Base-by-base conservation (phyloP, 2,797 vertebrate species). In the Falco peregrinus region DNA sequence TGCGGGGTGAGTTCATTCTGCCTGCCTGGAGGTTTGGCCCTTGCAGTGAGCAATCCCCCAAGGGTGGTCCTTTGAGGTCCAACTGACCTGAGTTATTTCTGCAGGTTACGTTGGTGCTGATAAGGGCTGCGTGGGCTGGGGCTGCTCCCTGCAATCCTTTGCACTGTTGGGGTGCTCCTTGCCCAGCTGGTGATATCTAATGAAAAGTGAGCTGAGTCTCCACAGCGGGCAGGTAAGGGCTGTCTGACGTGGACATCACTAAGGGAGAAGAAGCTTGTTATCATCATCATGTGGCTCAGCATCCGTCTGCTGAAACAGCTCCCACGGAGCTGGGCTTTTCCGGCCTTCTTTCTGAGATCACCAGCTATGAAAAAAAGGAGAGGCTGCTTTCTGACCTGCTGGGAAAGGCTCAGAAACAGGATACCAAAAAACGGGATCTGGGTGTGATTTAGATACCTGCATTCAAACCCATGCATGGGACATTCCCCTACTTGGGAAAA, bases 61-160 rank as follows among this genome's bases (percentile, higher is more conserved):
- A 9, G 53, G 47, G 28, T 7, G 47, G 31, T 60, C 20, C 60
- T 61, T 13, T 31, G 54, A 56, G 54, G 35, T 37, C 60, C 50
- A 12, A 54, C n/a, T 14, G 48, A 51, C 41, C 16, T n/a, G 43
- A 45, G 5, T 39, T 45, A 51, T 28, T 45, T 43, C n/a, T 57
- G 10, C 22, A 22, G n/a, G 39, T 69, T 64, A 24, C 33, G 51
- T 21, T 41, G 45, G 37, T 16, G 43, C 50, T 29, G 31, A 9
- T 10, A 22, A 24, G 0, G 6, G 37, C 25, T 1, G 0, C 7
- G 0, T 2, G 13, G 74, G 37, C 65, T 60, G 45, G 8, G 5
- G 33, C 19, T 65, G 69, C 43, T 20, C n/a, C 41, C 33, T 20
- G 21, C 48, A 16, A 9, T 10, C 12, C 78, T 51, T 67, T 7